phyloP scores from a whole-genome alignment of 64 coral and sea anemone genomes.

The Hydrozoanthus tunicans region DNA sequence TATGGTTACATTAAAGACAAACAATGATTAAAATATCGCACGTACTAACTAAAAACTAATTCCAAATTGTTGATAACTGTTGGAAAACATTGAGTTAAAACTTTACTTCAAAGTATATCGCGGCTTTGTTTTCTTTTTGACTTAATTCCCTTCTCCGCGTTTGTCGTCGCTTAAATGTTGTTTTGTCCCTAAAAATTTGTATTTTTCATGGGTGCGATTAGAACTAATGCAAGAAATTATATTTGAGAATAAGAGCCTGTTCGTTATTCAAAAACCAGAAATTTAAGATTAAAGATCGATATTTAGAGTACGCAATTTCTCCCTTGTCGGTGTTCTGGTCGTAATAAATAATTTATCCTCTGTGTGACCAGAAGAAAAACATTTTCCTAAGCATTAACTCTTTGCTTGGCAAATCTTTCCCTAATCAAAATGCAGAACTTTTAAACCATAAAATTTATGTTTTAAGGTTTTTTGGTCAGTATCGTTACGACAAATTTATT shows the following conservation, averaged over 20 bases:
- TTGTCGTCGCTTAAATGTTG: no score
- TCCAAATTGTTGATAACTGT: neutral
- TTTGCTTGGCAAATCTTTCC: neutral
- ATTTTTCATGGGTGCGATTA: neutral
- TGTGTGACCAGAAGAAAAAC: neutral
- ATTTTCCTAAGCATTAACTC: neutral
- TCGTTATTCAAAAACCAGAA: neutral
- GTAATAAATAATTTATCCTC: constrained; percentile 29
- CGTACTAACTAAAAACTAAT: neutral
- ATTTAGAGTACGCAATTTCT: neutral
- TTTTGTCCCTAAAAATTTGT: no score
- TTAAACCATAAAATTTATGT: neutral
- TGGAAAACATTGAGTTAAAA: neutral
- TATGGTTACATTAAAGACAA: neutral
- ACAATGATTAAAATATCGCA: neutral
- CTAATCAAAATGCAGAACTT: neutral
- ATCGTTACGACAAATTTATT: neutral
- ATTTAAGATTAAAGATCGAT: constrained; percentile 27
- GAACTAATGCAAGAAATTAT: neutral
- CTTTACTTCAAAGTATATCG: neutral
- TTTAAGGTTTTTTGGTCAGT: no score
- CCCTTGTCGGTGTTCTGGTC: neutral
- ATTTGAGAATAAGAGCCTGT: neutral
- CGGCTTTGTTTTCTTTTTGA: neutral
- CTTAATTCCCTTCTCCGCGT: neutral